Evolutionary conservation across 2,113 vertebrate species (phyloP).

Genomic region (Sclerurus mexicanus): DNA sequence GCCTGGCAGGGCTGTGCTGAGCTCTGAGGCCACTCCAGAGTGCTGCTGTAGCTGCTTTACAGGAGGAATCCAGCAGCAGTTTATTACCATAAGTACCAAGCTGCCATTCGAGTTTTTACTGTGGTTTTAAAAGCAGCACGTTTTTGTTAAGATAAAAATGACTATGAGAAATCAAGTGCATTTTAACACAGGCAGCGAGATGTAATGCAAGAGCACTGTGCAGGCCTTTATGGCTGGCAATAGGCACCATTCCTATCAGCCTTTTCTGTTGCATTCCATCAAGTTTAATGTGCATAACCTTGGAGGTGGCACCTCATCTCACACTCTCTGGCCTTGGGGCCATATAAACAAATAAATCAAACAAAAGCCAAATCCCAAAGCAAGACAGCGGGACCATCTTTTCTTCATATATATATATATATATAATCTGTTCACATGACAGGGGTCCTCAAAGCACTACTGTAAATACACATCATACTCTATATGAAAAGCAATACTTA

Average conservation of each 20-base stretch:
- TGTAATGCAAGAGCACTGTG: not conserved
- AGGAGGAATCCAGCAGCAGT: not conserved
- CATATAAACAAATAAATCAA: not conserved
- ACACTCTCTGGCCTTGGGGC: not conserved
- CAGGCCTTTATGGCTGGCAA: not conserved
- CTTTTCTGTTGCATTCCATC: not conserved
- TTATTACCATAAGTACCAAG: conserved; percentile 30
- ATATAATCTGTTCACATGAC: not conserved
- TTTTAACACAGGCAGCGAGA: not conserved
- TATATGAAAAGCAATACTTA: not conserved
- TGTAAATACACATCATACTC: fast-evolving
- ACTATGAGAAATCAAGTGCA: not conserved
- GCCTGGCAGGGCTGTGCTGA: not conserved
- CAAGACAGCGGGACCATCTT: not conserved
- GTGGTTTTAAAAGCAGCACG: not conserved
- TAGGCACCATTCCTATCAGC: not conserved
- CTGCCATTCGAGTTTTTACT: not conserved
- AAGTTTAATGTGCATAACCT: not conserved
- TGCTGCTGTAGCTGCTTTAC: not conserved
- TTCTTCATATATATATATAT: not conserved
- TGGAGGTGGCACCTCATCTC: not conserved
- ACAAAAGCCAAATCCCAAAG: not conserved
- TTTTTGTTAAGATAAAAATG: conserved; percentile 13
- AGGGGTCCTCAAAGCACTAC: not conserved
- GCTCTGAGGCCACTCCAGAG: not conserved